Evolutionary conservation across 2,888 invertebrate species (phyloP).

Genomic region (Priocnemis perturbator): DNA sequence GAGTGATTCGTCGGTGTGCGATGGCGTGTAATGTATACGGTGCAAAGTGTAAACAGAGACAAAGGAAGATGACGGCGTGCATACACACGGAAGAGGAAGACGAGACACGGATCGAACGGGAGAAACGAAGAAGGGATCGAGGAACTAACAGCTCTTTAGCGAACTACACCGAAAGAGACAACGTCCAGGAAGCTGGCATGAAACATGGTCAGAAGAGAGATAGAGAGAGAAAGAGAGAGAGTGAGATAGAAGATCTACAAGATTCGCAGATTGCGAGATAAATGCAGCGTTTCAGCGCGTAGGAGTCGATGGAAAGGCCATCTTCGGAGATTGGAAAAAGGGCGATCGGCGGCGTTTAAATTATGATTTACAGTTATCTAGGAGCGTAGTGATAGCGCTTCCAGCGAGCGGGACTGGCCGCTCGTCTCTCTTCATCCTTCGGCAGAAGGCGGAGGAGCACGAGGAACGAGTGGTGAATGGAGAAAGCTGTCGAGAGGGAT

Average conservation of each 20-base stretch:
- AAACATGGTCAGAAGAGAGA: not conserved
- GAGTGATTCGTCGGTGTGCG: too few species aligned
- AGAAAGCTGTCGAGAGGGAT: constrained; percentile 45
- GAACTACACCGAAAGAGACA: too few species aligned
- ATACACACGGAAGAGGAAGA: not conserved
- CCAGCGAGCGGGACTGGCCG: not conserved
- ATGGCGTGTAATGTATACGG: too few species aligned
- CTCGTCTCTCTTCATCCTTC: not conserved
- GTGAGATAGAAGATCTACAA: constrained; percentile 39
- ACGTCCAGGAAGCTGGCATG: not conserved
- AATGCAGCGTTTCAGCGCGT: constrained; percentile 26
- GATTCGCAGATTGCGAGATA: constrained; percentile 44
- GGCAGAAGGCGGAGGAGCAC: not conserved
- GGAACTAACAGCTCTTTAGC: too few species aligned
- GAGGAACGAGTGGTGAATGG: constrained; percentile 43
- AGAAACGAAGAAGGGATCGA: too few species aligned
- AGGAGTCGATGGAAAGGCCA: constrained; percentile 38
- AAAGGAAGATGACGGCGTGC: constrained; percentile 7
- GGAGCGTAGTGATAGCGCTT: constrained; percentile 23
- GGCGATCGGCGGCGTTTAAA: constrained; percentile 45
- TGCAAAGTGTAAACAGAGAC: too few species aligned
- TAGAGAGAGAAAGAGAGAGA: constrained; percentile 2
- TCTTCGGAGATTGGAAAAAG: constrained; percentile 21
- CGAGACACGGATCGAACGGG: constrained; percentile 10
- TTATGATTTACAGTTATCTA: constrained; percentile 64